These are phyloP conservation scores for Acipenser transmontanus DNA, from an alignment of 2,797 vertebrate genomes.

Conservation along the genomic window DNA sequence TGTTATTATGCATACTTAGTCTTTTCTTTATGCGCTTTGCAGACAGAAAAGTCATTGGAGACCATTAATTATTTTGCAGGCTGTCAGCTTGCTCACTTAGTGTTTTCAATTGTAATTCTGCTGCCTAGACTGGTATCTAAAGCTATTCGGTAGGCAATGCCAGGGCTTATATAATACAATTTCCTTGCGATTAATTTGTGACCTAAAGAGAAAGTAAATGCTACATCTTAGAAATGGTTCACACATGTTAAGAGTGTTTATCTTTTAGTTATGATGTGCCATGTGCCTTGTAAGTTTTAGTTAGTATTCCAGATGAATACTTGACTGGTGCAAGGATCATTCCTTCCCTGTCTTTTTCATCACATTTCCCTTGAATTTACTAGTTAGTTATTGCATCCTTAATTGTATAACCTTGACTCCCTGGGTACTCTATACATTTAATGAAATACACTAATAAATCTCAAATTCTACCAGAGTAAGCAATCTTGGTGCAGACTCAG, in stretches of 20 bases:
- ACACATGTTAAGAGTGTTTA: background rate
- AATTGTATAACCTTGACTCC: constrained; percentile 48
- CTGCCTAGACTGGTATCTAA: background rate
- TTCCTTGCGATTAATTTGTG: background rate
- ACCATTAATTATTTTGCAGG: background rate
- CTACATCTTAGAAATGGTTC: background rate
- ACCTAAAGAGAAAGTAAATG: constrained; percentile 1
- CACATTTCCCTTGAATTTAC: constrained; percentile 32
- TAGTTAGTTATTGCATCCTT: constrained; percentile 38
- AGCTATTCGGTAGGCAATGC: background rate
- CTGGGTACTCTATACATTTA: constrained; percentile 53
- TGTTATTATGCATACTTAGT: background rate
- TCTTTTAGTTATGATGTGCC: background rate
- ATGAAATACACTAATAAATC: constrained; percentile 71
- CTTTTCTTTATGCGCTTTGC: constrained; percentile 3
- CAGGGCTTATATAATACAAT: background rate
- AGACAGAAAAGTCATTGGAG: background rate
- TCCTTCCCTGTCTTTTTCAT: constrained; percentile 23
- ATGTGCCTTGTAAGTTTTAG: constrained; percentile 4
- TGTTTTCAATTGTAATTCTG: background rate
- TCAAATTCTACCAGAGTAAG: constrained; percentile 52
- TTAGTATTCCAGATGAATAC: constrained; percentile 23
- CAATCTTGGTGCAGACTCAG: constrained; percentile 60
- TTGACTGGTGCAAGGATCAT: constrained; percentile 14
- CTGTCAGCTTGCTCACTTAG: background rate